These are phyloP conservation scores for Lanistes nyassanus DNA, from an alignment of 1,140 invertebrate genomes.

Conservation along the genomic window DNA sequence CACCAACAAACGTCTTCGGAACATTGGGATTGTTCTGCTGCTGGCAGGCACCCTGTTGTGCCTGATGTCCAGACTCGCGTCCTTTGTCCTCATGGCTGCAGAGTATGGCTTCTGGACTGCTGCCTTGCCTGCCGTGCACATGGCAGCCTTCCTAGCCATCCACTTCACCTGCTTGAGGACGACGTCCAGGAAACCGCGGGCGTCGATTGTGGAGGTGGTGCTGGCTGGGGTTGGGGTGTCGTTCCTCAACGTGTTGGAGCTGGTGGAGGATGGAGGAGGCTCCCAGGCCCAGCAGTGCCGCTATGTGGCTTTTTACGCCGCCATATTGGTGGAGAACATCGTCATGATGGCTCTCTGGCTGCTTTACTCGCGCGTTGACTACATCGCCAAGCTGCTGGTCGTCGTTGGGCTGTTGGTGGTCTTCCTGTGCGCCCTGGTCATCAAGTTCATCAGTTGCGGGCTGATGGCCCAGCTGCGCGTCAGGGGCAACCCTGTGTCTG, in stretches of 20 bases:
- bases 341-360: conserved; percentile 35
- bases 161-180: neutral
- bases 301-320: conserved; percentile 28
- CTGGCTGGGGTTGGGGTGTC: neutral
- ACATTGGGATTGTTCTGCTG: conserved; percentile 16
- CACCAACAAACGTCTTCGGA: neutral
- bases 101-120: conserved; percentile 12
- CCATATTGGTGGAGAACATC: conserved; percentile 35
- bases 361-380: conserved; percentile 15
- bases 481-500: neutral
- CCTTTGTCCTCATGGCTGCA: conserved; percentile 15
- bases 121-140: conserved; percentile 8
- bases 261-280: neutral
- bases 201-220: neutral
- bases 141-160: conserved; percentile 2
- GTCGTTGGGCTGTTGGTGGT: conserved; percentile 20
- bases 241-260: conserved; percentile 26
- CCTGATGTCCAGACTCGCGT: conserved; percentile 13
- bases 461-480: neutral
- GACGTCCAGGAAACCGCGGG: neutral
- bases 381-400: conserved; percentile 24
- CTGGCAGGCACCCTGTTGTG: conserved; percentile 14
- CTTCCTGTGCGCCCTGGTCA: conserved; percentile 22
- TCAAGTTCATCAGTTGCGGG: conserved; percentile 27
- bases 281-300: conserved; percentile 20